phyloP scores from a whole-genome alignment of 2,797 vertebrate genomes.

The Arnoldichthys spilopterus region DNA sequence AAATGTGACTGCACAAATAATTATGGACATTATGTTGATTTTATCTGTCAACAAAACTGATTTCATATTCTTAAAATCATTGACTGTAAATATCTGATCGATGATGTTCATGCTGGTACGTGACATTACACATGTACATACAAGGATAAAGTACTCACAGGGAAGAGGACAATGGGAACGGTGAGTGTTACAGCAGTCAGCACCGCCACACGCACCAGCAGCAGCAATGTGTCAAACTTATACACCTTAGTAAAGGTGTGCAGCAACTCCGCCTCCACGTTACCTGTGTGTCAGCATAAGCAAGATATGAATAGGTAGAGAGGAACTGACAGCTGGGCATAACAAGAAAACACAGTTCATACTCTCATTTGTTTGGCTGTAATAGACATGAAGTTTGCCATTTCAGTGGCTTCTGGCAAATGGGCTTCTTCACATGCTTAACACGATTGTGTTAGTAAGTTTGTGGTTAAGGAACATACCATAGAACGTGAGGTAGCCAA shows the following conservation, averaged over 20 bases:
- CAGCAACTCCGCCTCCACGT: conserved; percentile 93
- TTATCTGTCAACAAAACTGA: neutral
- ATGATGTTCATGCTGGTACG: conserved; percentile 3
- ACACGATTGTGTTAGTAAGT: conserved; percentile 53
- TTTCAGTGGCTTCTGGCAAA: neutral
- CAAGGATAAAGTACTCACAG: conserved; percentile 81
- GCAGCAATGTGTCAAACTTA: conserved; percentile 86
- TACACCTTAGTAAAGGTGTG: conserved; percentile 95
- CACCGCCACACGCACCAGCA: conserved; percentile 92
- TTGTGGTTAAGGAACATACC: conserved; percentile 73
- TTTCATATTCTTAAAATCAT: too few species aligned
- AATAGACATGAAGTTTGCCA: neutral
- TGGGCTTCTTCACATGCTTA: neutral
- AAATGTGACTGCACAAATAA: too few species aligned
- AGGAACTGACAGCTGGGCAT: neutral
- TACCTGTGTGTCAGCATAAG: conserved; percentile 72
- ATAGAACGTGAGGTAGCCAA: conserved; percentile 97
- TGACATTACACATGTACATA: neutral
- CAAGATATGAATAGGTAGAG: neutral
- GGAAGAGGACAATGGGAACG: conserved; percentile 95
- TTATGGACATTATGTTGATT: neutral
- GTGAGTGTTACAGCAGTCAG: conserved; percentile 94
- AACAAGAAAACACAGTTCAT: neutral
- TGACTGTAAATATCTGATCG: too few species aligned
- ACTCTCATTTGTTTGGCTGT: neutral